Evolutionary conservation across 30 jellyfish, hydroid and myxozoan genomes (phyloP).

Genomic region (Pseudorhiza aurosa): DNA sequence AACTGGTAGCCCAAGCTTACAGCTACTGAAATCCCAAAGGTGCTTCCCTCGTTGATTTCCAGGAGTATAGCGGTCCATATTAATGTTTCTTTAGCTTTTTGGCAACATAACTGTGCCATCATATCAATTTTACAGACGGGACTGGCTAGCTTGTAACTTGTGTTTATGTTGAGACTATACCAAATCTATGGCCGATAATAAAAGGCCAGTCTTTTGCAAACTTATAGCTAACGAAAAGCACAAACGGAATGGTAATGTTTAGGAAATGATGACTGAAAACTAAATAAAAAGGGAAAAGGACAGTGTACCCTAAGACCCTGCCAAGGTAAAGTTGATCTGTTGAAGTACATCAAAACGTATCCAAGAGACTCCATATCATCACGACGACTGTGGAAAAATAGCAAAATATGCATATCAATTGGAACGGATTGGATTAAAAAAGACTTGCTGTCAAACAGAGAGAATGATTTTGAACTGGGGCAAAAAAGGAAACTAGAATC

Average conservation of each 20-base stretch:
- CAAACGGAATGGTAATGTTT: neutral
- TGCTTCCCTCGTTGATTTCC: no score
- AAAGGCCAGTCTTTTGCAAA: no score
- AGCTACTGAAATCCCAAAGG: no score
- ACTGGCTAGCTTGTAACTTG: no score
- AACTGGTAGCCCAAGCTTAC: no score
- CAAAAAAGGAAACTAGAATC: neutral
- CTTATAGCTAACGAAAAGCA: no score
- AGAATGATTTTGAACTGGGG: neutral
- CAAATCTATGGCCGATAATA: no score
- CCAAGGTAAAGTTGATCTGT: constrained; percentile 97
- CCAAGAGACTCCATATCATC: constrained; percentile 99
- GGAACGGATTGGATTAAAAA: neutral
- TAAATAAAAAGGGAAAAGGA: neutral
- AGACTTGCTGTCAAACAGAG: neutral
- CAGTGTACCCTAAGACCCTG: constrained; percentile 91
- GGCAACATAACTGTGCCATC: no score
- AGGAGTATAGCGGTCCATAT: no score
- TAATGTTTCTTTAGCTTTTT: no score
- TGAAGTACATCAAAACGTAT: constrained; percentile 92
- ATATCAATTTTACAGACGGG: no score
- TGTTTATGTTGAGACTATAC: no score
- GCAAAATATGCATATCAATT: neutral
- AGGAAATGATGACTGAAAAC: neutral
- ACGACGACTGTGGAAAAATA: constrained; percentile 84